These are phyloP conservation scores for Zoanthus sociatus DNA, from an alignment of 92 coral and sea anemone genomes.

Conservation along the genomic window DNA sequence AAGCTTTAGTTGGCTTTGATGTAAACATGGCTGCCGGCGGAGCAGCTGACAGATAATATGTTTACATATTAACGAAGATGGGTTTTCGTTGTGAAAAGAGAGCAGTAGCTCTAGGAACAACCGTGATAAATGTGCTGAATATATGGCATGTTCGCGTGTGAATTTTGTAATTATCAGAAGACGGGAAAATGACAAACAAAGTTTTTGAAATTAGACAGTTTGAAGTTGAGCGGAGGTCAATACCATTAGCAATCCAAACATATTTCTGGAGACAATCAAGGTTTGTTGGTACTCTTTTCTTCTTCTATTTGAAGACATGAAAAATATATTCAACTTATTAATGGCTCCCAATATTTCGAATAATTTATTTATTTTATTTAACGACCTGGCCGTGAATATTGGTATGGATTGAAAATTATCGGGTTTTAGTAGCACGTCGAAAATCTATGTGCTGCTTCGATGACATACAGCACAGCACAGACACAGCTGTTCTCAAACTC, in stretches of 20 bases:
- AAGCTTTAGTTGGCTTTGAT: slow-evolving; percentile 10
- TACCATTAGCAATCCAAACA: slow-evolving; percentile 96
- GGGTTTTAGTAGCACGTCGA: neutral
- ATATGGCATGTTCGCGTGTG: neutral
- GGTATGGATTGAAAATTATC: neutral
- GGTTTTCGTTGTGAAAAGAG: neutral
- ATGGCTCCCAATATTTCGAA: neutral
- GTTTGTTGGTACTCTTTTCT: slow-evolving; percentile 50
- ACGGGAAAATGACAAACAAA: slow-evolving; percentile 71
- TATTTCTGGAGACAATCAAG: slow-evolving; percentile 99
- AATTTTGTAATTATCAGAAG: neutral
- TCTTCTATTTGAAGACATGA: neutral
- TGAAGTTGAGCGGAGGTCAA: slow-evolving; percentile 90
- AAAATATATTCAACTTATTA: neutral
- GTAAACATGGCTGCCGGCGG: slow-evolving; percentile 48
- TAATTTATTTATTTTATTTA: neutral
- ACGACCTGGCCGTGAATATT: neutral
- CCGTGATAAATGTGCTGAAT: neutral
- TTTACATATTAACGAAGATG: neutral
- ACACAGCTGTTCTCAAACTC: neutral
- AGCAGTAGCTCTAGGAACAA: neutral
- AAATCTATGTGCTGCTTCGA: neutral
- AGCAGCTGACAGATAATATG: slow-evolving; percentile 28
- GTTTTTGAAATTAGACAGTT: slow-evolving; percentile 83
- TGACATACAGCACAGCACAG: neutral